Base-by-base conservation (phyloP, 2,797 vertebrate genomes). In the Lithobates pipiens region DNA sequence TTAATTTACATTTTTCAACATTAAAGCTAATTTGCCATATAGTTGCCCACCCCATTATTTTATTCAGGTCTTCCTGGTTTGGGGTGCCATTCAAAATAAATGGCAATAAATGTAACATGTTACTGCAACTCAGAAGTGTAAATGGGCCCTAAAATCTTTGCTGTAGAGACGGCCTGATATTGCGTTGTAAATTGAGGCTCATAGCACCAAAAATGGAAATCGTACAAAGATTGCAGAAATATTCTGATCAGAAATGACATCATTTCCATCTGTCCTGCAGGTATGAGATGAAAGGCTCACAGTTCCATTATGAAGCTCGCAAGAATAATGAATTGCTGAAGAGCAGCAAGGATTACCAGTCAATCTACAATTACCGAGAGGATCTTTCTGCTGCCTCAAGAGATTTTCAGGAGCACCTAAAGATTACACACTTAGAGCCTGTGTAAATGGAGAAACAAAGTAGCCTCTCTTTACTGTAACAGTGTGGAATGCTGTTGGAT, bases 241-340 rank as follows among this genome's bases (percentile, higher is more conserved):
- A 54, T 54, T 54, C 16, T 54, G 16, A 16, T 18, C 50, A 54
- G 1, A n/a, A 44, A 32, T 34, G 15, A 36, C 29, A 46, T 71
- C 7, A 7, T 71, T 74, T 25, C 27, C 0, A 15, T 25, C n/a
- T 69, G 46, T 79, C 16, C n/a, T 7, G 27, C 72, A 89, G 85
- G 85, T 85, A 75, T 0, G 65, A n/a, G 4, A 81, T 79, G 77
- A 88, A 73, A 54, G 85, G 75, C 54, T 85, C 85, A 0, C 46
- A 46, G 67, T 91, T 91, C 85, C 89, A 90, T 70, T 90, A 90
- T 1, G 89, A 91, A 88, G 91, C 89, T 36, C 89, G 75, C 54
- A 90, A 90, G 76, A 90, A 90, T 57, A 90, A 89, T 5, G 83
- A 86, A 32, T 23, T 86, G 10, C 46, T 90, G 61, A 83, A 84